Evolutionary conservation across 2,888 invertebrate genomes (phyloP), one percentile per base, ranked within the genome.

Genomic region (Noctua pronuba): DNA sequence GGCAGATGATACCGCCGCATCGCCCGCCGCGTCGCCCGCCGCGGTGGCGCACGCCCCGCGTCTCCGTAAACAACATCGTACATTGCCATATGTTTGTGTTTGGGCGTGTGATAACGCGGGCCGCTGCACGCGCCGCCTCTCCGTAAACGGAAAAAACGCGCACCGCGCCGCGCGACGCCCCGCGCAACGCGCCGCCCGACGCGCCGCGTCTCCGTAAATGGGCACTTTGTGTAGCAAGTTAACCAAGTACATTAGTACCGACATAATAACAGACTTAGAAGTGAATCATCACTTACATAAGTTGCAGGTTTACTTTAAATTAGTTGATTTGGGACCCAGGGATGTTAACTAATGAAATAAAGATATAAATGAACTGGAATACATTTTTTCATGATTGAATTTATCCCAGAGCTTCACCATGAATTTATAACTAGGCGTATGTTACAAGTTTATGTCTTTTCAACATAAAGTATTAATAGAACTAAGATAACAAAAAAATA

Each of bases 231-330:
- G n/a, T n/a, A 49, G 16, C 6, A 60, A 60, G 31, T 55, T 64
- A 49, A 66, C 46, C 10, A 49, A 28, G 21, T 0, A 21, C 11
- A 13, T 38, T 49, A 38, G 13, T 10, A 10, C 13, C 2, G 24
- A 67, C 31, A 31, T 49, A 44, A 21, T 79, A 49, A 79, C n/a
- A 49, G 55, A 79, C 41, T n/a, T 41, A 49, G 11, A 68, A 46
- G 13, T 46, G 38, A 35, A 78, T 77, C 31, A 38, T 78, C 46
- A 44, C 8, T 28, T n/a, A 55, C 16, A 21, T 38, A 24, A n/a
- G 35, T 38, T 24, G 24, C 2, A 46, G 31, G 1, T n/a, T 72
- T 13, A 2, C 35, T 69, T 35, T 18, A 2, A 35, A 41, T 24
- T 62, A 52, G 31, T 65, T 44, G 18, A 44, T 16, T 31, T n/a